phyloP scores from a whole-genome alignment of 1,140 invertebrate genomes.

The Olivierus martensii region DNA sequence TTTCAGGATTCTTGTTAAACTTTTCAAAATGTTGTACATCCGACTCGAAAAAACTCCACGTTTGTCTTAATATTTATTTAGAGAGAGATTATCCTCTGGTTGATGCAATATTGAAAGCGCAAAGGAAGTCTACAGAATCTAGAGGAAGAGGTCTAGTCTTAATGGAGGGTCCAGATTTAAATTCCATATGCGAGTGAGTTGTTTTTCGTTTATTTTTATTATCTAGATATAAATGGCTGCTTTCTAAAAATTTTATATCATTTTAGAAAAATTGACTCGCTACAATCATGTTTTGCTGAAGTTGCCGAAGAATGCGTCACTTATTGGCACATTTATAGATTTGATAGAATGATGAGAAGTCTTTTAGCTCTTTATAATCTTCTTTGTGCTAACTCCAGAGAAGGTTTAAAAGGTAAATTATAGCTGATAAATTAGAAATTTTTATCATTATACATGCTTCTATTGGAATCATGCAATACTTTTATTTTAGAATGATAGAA shows the following conservation, averaged over 20 bases:
- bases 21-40: too few relatives aligned
- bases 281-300: not conserved
- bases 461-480: too few relatives aligned
- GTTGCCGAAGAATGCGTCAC: not conserved
- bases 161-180: not conserved
- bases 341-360: not conserved
- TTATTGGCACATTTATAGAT: slow-evolving; percentile 3
- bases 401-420: not conserved
- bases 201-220: not conserved
- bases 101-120: slow-evolving; percentile 1
- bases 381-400: not conserved
- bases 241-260: not conserved
- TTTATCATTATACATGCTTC: not conserved
- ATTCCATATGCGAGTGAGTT: slow-evolving; percentile 1
- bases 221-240: too few relatives aligned
- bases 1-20: too few relatives aligned
- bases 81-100: slow-evolving; percentile 4
- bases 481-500: too few relatives aligned
- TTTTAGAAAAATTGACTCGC: not conserved
- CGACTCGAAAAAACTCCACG: not conserved
- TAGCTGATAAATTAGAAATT: not conserved
- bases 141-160: not conserved
- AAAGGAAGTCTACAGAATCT: not conserved
- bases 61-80: slow-evolving; percentile 5
- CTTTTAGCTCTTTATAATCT: not conserved